Conservation (phyloP, 2,888 invertebrate species). For the Romanomermis culicivorax region DNA sequence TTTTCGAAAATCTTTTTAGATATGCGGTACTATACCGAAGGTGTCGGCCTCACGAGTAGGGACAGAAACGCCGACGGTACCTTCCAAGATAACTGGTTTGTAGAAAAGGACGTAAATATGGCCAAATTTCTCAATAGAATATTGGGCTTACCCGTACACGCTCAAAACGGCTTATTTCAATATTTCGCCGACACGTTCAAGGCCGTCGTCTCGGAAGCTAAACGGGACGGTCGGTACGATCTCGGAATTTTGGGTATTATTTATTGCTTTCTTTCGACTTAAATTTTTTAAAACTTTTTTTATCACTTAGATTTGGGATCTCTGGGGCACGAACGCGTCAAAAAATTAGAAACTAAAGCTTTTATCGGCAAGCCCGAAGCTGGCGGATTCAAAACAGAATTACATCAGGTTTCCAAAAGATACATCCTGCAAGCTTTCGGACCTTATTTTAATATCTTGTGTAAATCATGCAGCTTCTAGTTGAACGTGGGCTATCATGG, state of each 20-base stretch:
- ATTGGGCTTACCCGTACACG: conserved; percentile 82
- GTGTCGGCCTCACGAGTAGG: conserved; percentile 76
- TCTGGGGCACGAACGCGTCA: conserved; percentile 62
- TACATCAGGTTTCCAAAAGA: conserved; percentile 35
- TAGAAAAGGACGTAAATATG: conserved; percentile 49
- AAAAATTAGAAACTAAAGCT: conserved; percentile 53
- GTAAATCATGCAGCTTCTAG: conserved; percentile 58
- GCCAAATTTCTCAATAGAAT: conserved; percentile 91
- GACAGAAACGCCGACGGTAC: conserved; percentile 40
- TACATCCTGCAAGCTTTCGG: background rate
- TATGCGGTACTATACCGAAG: conserved; percentile 73
- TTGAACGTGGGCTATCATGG: conserved; percentile 69
- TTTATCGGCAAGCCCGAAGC: conserved; percentile 48
- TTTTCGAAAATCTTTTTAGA: conserved; percentile 43
- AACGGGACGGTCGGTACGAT: conserved; percentile 81
- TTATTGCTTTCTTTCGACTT: conserved; percentile 11
- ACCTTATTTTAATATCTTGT: no score
- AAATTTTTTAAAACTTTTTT: background rate
- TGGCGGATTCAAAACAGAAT: conserved; percentile 72
- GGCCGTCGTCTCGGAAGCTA: conserved; percentile 73
- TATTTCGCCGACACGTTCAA: conserved; percentile 88
- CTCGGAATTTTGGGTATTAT: conserved; percentile 60
- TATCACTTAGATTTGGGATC: conserved; percentile 43
- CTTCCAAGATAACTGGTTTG: conserved; percentile 40
- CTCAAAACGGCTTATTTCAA: conserved; percentile 86